These are phyloP conservation scores for Agrochola macilenta DNA, from an alignment of 2,888 invertebrate genomes.

Conservation along the genomic window DNA sequence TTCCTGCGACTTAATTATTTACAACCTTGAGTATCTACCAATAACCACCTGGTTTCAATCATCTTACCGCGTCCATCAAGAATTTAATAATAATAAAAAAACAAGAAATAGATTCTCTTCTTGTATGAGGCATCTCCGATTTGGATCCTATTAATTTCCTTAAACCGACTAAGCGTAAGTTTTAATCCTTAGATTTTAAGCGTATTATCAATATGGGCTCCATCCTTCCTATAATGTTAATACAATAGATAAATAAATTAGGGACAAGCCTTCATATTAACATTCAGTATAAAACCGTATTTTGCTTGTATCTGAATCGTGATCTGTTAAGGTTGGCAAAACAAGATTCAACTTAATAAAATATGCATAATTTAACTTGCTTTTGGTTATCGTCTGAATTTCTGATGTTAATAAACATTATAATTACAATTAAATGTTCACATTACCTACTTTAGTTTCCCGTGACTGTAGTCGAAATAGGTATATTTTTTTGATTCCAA, in stretches of 20 bases:
- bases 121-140: background rate
- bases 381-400: slow-evolving; percentile 16
- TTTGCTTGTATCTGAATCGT: slow-evolving; percentile 77
- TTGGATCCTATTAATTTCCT: slow-evolving; percentile 1
- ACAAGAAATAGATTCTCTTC: background rate
- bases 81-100: background rate
- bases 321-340: slow-evolving; percentile 83
- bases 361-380: slow-evolving; percentile 56
- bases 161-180: background rate
- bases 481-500: background rate
- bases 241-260: slow-evolving; percentile 86
- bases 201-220: slow-evolving; percentile 16
- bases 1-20: slow-evolving; percentile 20
- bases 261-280: slow-evolving; percentile 77
- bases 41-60: background rate
- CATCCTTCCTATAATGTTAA: slow-evolving; percentile 66
- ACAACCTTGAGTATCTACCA: background rate
- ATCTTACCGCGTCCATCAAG: background rate
- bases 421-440: slow-evolving; percentile 1
- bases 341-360: slow-evolving; percentile 72
- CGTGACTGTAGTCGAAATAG: background rate
- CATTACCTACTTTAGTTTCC: background rate
- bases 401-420: slow-evolving; percentile 23
- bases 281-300: slow-evolving; percentile 79
- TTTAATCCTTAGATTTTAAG: slow-evolving; percentile 3